Percentiles rank a stretch among this genome's conserved stretches.
phyloP scores from a whole-genome alignment of 2,113 vertebrate genomes.

The Brachyhypopomus gauderio region DNA sequence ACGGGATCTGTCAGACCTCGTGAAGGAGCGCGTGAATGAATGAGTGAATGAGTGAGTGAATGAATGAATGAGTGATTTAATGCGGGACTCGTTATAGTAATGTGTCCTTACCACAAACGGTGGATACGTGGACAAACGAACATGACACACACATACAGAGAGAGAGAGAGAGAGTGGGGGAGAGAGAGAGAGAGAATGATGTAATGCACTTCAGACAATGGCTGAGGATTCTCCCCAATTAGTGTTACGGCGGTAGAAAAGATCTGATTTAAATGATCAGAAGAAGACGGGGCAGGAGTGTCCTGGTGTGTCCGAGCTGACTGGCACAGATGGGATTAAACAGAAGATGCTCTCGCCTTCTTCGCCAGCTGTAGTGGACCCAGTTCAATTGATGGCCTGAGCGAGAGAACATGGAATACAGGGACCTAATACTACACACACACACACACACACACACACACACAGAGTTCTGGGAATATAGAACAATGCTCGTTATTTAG shows the following conservation, averaged over 20 bases:
- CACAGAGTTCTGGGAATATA: too few relatives aligned
- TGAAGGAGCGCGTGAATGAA: constrained; percentile 24
- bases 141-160: constrained; percentile 45
- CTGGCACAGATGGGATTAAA: not conserved
- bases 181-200: constrained; percentile 78
- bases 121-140: constrained; percentile 47
- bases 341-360: not conserved
- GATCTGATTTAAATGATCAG: constrained; percentile 49
- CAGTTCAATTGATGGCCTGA: constrained; percentile 4
- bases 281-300: not conserved
- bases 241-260: constrained; percentile 68
- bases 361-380: constrained; percentile 38
- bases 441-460: too few relatives aligned
- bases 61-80: constrained; percentile 23
- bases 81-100: not conserved
- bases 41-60: too few relatives aligned
- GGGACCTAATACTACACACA: too few relatives aligned
- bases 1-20: not conserved
- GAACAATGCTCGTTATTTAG: too few relatives aligned
- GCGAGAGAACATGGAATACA: too few relatives aligned
- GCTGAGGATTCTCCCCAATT: constrained; percentile 85
- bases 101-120: not conserved
- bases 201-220: constrained; percentile 96
- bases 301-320: too few relatives aligned
- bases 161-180: constrained; percentile 57